Evolutionary conservation across 2,113 vertebrate genomes (phyloP), one percentile per base, ranked within the genome.

Genomic region (Struthidea cinerea): DNA sequence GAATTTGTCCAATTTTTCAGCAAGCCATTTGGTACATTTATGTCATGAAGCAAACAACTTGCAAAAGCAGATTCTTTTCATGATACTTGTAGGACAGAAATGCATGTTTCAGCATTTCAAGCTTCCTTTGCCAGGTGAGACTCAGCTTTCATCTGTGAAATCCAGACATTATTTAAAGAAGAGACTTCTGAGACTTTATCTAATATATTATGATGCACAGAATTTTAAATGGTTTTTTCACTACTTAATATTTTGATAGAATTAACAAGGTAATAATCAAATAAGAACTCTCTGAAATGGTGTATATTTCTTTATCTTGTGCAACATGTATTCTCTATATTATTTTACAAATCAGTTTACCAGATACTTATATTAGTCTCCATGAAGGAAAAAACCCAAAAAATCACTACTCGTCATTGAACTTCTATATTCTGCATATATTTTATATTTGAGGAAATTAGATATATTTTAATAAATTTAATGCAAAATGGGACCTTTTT

Each of bases 1-100:
- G 98, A 98, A 96, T 97, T 83, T 91, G 86, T 98, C 98, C 98
- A 98, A 73, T 93, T 96, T 96, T 97, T 96, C 75, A 93, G 91
- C 74, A 94, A 97, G 69, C 90, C 96, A 96, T 97, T 98, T 98
- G 97, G 93, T 97, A 96, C 82, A 69, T 96, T 96, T 97, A 91
- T 96, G 94, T 92, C 77, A 84, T 90, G 95, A 96, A 94, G 84
- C 86, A 96, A 98, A 94, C 84, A 92, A 97, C 87, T 97, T 96
- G 49, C 64, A 94, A 95, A 95, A 95, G 79, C 84, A 82, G 86
- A 96, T 96, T 95, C 92, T 89, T 91, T 94, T 81, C 41, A 70
- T 44, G 87, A 46, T 33, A 39, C 47, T 96, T 78, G 55, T 88
- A 91, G 94, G 57, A 59, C 88, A 95, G 89, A 80, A 63, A 65